Base-by-base conservation (phyloP, 1,140 invertebrate genomes). In the Euwallacea fornicatus region DNA sequence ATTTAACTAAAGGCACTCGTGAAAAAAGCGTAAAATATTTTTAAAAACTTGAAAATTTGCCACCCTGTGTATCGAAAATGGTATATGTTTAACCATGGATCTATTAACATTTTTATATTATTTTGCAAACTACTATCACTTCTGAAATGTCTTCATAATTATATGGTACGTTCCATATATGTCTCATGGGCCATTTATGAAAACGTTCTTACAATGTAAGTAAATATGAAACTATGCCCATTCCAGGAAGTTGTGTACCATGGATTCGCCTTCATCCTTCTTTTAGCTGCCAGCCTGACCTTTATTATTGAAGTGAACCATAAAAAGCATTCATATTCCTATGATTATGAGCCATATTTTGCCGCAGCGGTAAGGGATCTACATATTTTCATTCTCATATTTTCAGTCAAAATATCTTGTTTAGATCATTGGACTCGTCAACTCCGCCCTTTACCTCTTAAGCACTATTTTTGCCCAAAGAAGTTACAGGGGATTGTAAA, bases 241-340 rank as follows among this genome's bases (percentile, higher is more conserved):
- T 85, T 86, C 33, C 81, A 93, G 92, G 92, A 93, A 84, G 83
- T 93, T 33, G 85, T 93, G 42, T 94, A 92, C 76, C 92, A 94
- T 73, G 84, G 86, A 2, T 80, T 91, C 53, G 91, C 88, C 10
- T 90, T 88, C 75, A 82, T 90, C 54, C 78, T 93, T 42, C 85
- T 91, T 46, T 78, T 94, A 44, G 85, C 87, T 50, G 88, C 89
- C 0, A 88, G 90, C 6, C 78, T 90, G 16, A 86, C 84, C 2
- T 84, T 92, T 11, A 74, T 93, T 8, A 83, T 90, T 42, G 85
- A 88, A 76, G 84, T 87, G 0, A 86, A 86, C 73, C 79, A 80
- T 11, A 78, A 81, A 63, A 83, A 82, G 60, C 78, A 77, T 33
- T 74, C 75, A n/a, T 83, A 84, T 59, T 47, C 63, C 11, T 41